Conservation (phyloP, 2,888 invertebrate species). For the Tiliacea citrago region DNA sequence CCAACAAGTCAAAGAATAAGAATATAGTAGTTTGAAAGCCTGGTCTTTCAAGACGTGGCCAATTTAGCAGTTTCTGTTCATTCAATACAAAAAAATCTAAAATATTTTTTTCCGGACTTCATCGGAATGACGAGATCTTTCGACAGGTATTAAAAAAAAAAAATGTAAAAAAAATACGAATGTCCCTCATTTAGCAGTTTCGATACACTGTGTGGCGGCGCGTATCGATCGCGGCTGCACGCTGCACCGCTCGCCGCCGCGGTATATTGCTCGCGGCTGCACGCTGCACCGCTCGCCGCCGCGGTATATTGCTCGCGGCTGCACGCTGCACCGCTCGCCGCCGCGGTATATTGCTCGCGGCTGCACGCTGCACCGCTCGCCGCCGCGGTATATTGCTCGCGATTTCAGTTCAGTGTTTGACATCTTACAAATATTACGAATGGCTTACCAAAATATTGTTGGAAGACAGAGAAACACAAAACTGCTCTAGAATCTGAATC, state of each 20-base stretch:
- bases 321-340: conserved; percentile 1
- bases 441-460: neutral
- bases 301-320: neutral
- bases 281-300: neutral
- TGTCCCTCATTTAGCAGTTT: too few relatives aligned
- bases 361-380: neutral
- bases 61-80: too few relatives aligned
- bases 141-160: too few relatives aligned
- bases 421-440: neutral
- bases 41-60: too few relatives aligned
- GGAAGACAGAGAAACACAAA: neutral
- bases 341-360: neutral
- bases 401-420: neutral
- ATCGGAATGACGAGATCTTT: too few relatives aligned
- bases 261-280: too few relatives aligned
- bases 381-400: neutral
- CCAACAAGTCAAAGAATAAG: too few relatives aligned
- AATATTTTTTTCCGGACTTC: too few relatives aligned
- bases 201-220: too few relatives aligned
- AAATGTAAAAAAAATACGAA: too few relatives aligned
- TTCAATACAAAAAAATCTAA: too few relatives aligned
- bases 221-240: neutral
- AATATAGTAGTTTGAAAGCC: too few relatives aligned
- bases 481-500: neutral
- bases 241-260: neutral